Evolutionary conservation across 1,140 invertebrate genomes (phyloP).

Genomic region (Ips typographus): DNA sequence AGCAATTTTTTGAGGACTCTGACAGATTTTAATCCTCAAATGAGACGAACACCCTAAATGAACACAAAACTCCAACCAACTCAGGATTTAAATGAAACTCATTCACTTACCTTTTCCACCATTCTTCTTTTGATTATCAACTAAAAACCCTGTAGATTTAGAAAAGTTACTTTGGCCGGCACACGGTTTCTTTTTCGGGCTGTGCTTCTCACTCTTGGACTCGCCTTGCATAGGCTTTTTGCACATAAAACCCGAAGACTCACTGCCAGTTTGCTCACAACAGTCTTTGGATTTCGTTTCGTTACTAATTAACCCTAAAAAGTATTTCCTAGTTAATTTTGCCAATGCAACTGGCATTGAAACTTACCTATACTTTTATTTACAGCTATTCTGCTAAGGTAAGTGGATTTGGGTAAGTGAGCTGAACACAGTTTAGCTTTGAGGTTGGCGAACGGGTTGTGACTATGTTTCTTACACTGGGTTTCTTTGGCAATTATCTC

Average conservation of each 20-base stretch:
- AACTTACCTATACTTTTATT: constrained; percentile 49
- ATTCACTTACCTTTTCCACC: constrained; percentile 29
- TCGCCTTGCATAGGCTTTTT: constrained; percentile 35
- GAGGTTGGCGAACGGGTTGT: constrained; percentile 48
- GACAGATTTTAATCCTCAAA: constrained; percentile 50
- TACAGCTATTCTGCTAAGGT: constrained; percentile 51
- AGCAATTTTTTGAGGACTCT: constrained; percentile 38
- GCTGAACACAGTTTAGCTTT: constrained; percentile 53
- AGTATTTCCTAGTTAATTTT: constrained; percentile 1
- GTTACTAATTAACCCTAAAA: constrained; percentile 39
- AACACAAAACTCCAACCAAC: too few relatives aligned
- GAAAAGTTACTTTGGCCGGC: constrained; percentile 42
- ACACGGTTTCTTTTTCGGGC: constrained; percentile 44
- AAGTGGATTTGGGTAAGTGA: constrained; percentile 51
- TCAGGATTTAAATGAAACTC: too few relatives aligned
- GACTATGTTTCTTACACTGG: constrained; percentile 47
- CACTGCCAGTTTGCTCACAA: constrained; percentile 33
- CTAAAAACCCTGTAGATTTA: constrained; percentile 48
- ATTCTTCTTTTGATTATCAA: constrained; percentile 43
- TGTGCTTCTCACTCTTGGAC: constrained; percentile 45
- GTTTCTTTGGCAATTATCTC: constrained; percentile 47
- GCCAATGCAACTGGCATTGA: neutral
- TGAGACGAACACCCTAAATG: constrained; percentile 38
- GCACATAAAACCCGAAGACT: constrained; percentile 3
- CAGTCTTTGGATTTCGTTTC: constrained; percentile 43